Conservation (phyloP, 2,888 invertebrate species). For the Thymelicus sylvestris region DNA sequence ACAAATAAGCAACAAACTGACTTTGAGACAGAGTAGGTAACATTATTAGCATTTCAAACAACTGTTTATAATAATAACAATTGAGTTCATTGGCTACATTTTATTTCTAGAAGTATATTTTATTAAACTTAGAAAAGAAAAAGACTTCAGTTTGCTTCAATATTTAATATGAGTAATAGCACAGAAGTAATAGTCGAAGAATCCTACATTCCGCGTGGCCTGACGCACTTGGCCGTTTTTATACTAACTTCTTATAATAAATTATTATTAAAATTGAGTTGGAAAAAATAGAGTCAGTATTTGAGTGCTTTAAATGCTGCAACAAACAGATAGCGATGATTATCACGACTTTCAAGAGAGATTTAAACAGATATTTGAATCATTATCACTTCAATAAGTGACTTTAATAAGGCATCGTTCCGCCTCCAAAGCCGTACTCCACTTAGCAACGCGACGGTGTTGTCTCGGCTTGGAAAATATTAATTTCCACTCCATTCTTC, state of each 20-base stretch:
- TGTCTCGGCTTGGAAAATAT: slow-evolving; percentile 23
- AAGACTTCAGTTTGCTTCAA: too few species aligned
- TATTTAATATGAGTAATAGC: too few species aligned
- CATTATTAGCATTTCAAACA: slow-evolving; percentile 24
- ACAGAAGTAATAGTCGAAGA: too few species aligned
- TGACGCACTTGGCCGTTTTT: too few species aligned
- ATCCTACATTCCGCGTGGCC: too few species aligned
- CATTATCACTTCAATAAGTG: slow-evolving; percentile 59
- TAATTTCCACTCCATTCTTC: slow-evolving; percentile 16
- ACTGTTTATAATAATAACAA: slow-evolving; percentile 23
- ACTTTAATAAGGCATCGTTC: slow-evolving; percentile 52
- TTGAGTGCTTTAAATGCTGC: background rate
- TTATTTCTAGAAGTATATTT: background rate
- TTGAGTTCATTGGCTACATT: background rate
- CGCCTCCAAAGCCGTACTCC: background rate
- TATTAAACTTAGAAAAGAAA: background rate
- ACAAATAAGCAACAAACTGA: slow-evolving; percentile 19
- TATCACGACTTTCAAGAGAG: background rate
- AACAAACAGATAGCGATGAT: background rate
- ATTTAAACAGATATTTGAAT: slow-evolving; percentile 50
- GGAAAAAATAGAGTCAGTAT: too few species aligned
- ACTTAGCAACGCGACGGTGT: slow-evolving; percentile 20
- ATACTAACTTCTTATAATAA: too few species aligned
- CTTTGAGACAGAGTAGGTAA: slow-evolving; percentile 5
- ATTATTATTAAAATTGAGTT: too few species aligned